Percentiles rank a stretch among this genome's conserved stretches.
Evolutionary conservation across 2,888 invertebrate genomes (phyloP).

Genomic region (Brachyopa scutellaris): DNA sequence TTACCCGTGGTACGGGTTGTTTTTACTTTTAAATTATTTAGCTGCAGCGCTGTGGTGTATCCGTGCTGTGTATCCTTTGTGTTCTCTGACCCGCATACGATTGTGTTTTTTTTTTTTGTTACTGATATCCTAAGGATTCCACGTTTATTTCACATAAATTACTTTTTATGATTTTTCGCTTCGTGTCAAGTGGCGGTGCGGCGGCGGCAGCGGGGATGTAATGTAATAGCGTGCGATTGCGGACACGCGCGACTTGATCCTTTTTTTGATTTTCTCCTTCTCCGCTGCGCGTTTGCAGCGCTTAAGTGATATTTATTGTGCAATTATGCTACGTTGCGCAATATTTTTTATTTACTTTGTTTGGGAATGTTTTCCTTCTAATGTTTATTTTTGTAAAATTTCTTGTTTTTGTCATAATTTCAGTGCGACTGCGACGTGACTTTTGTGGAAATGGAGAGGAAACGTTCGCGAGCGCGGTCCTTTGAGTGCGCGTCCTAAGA

Average conservation of each 20-base stretch:
- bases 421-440: constrained; percentile 46
- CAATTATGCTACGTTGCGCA: constrained; percentile 69
- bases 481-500: constrained; percentile 59
- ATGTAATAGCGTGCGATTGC: constrained; percentile 47
- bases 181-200: constrained; percentile 50
- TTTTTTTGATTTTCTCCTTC: too few species aligned
- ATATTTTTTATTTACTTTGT: constrained; percentile 5
- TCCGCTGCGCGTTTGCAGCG: constrained; percentile 19
- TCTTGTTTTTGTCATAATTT: constrained; percentile 32
- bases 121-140: constrained; percentile 58
- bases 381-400: constrained; percentile 39
- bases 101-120: constrained; percentile 33
- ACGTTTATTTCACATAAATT: constrained; percentile 68
- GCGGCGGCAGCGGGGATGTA: constrained; percentile 14
- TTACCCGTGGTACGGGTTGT: constrained; percentile 35
- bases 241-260: constrained; percentile 69
- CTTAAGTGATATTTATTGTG: constrained; percentile 69
- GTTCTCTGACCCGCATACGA: constrained; percentile 52
- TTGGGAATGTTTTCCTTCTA: neutral
- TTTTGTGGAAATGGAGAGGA: constrained; percentile 23
- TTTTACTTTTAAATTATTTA: constrained; percentile 64
- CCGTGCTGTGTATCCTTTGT: too few species aligned
- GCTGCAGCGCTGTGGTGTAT: constrained; percentile 49
- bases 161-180: constrained; percentile 67
- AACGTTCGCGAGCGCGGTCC: constrained; percentile 43